These are phyloP conservation scores for Caenorhabditis uteleia DNA, from an alignment of 2,888 invertebrate species.

Conservation along the genomic window DNA sequence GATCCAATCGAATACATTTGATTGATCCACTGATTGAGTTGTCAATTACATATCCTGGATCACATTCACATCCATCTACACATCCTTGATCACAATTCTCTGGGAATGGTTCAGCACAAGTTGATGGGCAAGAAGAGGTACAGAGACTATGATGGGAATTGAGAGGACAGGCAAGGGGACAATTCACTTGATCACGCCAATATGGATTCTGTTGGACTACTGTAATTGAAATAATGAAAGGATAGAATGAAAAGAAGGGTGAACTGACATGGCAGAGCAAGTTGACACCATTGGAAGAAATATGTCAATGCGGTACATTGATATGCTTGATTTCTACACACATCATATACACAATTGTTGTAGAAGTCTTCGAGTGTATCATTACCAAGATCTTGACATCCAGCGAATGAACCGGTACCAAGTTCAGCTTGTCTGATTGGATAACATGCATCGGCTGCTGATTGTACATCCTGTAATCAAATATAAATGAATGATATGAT, in stretches of 20 bases:
- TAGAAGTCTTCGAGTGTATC: constrained; percentile 45
- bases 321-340: constrained; percentile 43
- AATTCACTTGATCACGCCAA: constrained; percentile 38
- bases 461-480: constrained; percentile 32
- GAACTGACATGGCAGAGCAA: constrained; percentile 21
- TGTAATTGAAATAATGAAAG: constrained; percentile 3
- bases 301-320: constrained; percentile 37
- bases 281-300: constrained; percentile 44
- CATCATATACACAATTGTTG: constrained; percentile 58
- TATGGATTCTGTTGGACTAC: constrained; percentile 16
- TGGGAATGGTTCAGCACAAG: constrained; percentile 51
- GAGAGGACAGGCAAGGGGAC: constrained; percentile 44
- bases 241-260: neutral
- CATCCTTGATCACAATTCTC: constrained; percentile 45
- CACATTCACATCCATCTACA: constrained; percentile 67
- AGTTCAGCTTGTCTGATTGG: constrained; percentile 44
- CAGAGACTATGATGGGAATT: constrained; percentile 47
- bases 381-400: constrained; percentile 44
- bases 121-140: constrained; percentile 55
- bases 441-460: constrained; percentile 26
- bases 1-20: constrained; percentile 41
- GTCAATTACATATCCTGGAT: constrained; percentile 61
- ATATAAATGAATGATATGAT: neutral
- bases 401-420: constrained; percentile 53
- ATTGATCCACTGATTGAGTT: constrained; percentile 28